Evolutionary conservation across 2,113 vertebrate genomes (phyloP).

Genomic region (Heteronetta atricapilla): DNA sequence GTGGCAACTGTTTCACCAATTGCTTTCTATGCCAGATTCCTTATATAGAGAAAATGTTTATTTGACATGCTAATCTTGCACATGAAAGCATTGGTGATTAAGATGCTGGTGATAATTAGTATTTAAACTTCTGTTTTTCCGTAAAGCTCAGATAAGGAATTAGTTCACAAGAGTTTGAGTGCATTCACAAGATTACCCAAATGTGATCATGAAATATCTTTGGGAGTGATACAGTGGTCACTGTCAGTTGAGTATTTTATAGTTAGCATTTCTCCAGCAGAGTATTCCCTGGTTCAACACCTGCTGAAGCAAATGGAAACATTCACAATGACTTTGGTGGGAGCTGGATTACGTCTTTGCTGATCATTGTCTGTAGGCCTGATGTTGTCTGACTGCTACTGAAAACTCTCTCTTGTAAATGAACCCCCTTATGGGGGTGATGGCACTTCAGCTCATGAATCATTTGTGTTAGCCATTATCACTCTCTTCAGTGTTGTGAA

Average conservation of each 20-base stretch:
- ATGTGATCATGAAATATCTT: background rate
- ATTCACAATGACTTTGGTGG: background rate
- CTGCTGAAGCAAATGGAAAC: background rate
- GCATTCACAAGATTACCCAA: background rate
- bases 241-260: background rate
- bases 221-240: rapidly evolving
- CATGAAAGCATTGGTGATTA: background rate
- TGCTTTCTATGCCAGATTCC: background rate
- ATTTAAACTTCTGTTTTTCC: background rate
- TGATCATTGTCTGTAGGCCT: background rate
- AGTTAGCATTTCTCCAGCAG: background rate
- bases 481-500: background rate
- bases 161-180: background rate
- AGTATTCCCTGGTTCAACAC: background rate
- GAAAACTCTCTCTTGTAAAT: background rate
- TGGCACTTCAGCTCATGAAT: background rate
- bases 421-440: background rate
- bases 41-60: background rate
- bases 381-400: background rate
- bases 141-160: background rate
- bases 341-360: background rate
- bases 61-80: background rate
- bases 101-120: background rate
- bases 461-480: background rate
- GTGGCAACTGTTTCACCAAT: background rate